A percentile compares a stretch with the other conserved stretches of the same genome.
phyloP scores from a whole-genome alignment of 2,888 invertebrate species.

The Thereva unica region DNA sequence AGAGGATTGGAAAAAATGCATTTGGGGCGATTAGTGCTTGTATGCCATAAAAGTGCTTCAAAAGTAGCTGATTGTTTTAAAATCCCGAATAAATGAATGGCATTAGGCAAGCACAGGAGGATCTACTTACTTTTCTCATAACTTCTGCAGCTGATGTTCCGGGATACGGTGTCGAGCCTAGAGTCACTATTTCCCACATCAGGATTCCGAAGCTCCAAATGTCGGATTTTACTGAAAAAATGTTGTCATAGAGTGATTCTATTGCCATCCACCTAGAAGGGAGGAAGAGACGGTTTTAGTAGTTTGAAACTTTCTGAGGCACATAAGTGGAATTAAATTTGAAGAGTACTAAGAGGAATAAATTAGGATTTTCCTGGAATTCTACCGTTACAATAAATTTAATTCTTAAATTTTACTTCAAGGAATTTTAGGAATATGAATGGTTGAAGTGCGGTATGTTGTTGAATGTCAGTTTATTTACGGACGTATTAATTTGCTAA shows the following conservation, averaged over 20 bases:
- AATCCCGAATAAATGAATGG: constrained; percentile 11
- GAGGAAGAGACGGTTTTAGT: constrained; percentile 8
- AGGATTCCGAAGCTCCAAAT: constrained; percentile 96
- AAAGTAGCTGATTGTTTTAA: neutral
- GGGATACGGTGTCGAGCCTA: constrained; percentile 94
- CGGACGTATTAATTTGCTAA: too few relatives aligned
- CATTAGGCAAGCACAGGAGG: neutral
- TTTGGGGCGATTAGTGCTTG: neutral
- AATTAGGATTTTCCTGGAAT: too few relatives aligned
- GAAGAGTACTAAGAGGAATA: too few relatives aligned
- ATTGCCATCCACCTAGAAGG: constrained; percentile 90
- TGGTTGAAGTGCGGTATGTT: too few relatives aligned
- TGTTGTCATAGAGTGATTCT: constrained; percentile 90
- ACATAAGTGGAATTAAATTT: too few relatives aligned
- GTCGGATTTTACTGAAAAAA: constrained; percentile 92
- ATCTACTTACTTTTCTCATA: constrained; percentile 73
- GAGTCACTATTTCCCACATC: constrained; percentile 94
- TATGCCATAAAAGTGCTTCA: too few relatives aligned
- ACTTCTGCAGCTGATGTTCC: constrained; percentile 90
- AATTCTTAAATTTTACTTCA: too few relatives aligned
- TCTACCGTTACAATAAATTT: too few relatives aligned
- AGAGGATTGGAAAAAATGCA: constrained; percentile 29
- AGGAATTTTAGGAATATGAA: too few relatives aligned
- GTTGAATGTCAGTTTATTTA: too few relatives aligned
- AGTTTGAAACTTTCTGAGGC: too few relatives aligned